Evolutionary conservation across 2,888 invertebrate species (phyloP), one percentile per base, ranked within the genome.

Genomic region (Ochropleura plecta): DNA sequence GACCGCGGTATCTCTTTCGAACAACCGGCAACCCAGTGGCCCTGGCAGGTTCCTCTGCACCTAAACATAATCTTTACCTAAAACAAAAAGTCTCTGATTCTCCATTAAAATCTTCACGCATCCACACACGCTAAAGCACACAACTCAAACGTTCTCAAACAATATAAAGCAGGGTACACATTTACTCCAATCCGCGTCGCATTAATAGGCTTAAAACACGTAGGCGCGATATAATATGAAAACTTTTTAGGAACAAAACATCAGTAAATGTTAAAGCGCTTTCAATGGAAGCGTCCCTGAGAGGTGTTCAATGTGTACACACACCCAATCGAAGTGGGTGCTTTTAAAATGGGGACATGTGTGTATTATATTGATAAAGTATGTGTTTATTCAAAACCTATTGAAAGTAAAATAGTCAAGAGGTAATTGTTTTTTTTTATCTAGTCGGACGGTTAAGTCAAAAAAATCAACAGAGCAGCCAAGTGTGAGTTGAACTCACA

Each of bases 181-280:
- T 67, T 67, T 60, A 62, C 42, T 64, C 46, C 63, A 69, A 82
- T 82, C 63, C 66, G 30, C n/a, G n/a, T 42, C 55, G 57, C 20
- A 79, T 79, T 81, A 81, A 79, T 57, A 83, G 63, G 84, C 69
- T 73, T 69, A 73, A 71, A 83, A 68, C 60, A 83, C 57, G 57
- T 81, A 81, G 65, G 53, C 48, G 65, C 62, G 68, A 53, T 64
- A 79, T 49, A 59, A 59, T 71, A 67, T 60, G 55, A 53, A 81
- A 84, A 82, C 62, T 73, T 74, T 81, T 84, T 66, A 65, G 51
- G 48, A 77, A 75, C 68, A 82, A 76, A 81, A 72, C 62, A 60
- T 60, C 64, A 16, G 85, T 77, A 72, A 76, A 82, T 72, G 71
- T 71, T 55, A 60, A 74, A 84, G 55, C 75, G 16, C 51, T 84